Evolutionary conservation across 2,888 invertebrate species (phyloP), one percentile per base, ranked within the genome.

Genomic region (Cenopis cana): DNA sequence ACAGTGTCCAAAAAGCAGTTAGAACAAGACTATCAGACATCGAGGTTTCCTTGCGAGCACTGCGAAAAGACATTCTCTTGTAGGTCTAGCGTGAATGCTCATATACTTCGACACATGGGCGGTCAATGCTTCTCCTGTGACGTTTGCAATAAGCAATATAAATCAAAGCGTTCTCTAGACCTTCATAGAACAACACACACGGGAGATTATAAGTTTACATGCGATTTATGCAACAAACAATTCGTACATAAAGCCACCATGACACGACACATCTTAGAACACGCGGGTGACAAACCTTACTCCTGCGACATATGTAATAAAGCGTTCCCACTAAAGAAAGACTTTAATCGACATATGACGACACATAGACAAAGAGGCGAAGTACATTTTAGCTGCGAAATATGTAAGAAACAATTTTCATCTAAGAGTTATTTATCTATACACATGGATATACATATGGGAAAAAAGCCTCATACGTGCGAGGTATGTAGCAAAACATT

Each of bases 271-370:
- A 64, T 52, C 52, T n/a, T 52, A 5, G 64, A 54, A 36, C 64
- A 64, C 38, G 38, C 64, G 10, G 64, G 64, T 11, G 64, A 64
- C 18, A 64, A 64, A 52, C 64, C 64, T 18, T 64, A 64, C 38
- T 38, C 20, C n/a, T 64, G 64, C 20, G 38, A 52, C 0, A 20
- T 64, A 64, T 64, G 64, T 24, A 52, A 64, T 38, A 64, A 38
- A 10, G 20, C 52, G n/a, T 64, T 52, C n/a, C 52, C 64, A n/a
- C 38, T 54, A 11, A 54, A 52, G n/a, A 20, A 20, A 5, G 41
- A 29, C 12, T 61, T 50, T 29, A 61, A 17, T 17, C 49, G 49
- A 33, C 61, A 61, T 33, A 50, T 61, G 61, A 46, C 46, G 6
- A 46, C 46, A n/a, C 24, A 33, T 17, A 49, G 29, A 29, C 61